Evolutionary conservation across 2,113 vertebrate species (phyloP).

Genomic region (Ictalurus furcatus): DNA sequence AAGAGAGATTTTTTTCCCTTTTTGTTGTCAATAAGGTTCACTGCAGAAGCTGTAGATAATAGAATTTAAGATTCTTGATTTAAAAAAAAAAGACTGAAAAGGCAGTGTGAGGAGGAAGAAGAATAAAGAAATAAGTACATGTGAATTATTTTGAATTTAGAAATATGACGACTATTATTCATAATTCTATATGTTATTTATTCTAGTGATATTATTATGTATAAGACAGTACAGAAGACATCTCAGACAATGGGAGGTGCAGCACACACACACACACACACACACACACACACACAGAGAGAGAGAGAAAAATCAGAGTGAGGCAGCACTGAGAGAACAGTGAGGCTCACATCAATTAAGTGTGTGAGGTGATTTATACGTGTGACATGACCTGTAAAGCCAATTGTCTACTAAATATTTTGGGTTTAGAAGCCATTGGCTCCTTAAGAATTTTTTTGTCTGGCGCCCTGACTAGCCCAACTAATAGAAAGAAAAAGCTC

Average conservation of each 20-base stretch:
- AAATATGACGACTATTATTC: background rate
- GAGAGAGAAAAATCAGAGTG: background rate
- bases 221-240: background rate
- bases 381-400: background rate
- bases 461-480: no score
- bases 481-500: no score
- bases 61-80: background rate
- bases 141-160: background rate
- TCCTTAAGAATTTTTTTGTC: no score
- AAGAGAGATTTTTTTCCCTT: background rate
- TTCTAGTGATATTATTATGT: background rate
- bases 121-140: background rate
- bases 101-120: background rate
- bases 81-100: background rate
- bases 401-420: background rate
- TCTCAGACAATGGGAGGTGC: background rate
- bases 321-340: background rate
- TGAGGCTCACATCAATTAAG: background rate
- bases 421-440: background rate
- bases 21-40: background rate
- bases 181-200: background rate
- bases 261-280: background rate
- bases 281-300: background rate
- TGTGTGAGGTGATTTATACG: background rate
- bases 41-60: background rate